Evolutionary conservation across 35 echinoderm and acorn worm species (phyloP), one percentile per base, ranked within the genome.

Genomic region (Heliocidaris tuberculata): DNA sequence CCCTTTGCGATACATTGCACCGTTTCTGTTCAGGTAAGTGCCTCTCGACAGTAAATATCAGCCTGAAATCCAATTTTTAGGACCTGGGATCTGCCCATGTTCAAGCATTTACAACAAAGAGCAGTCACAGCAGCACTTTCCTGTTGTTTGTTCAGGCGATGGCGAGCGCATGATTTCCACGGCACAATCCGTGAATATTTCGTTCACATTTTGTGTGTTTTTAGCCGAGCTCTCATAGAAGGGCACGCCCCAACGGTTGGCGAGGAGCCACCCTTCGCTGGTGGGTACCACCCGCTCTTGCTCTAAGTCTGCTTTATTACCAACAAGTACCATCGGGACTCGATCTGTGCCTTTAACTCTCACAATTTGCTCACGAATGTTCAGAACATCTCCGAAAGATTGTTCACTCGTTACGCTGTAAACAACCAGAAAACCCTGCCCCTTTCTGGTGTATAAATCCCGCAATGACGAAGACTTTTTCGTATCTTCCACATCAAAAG

Each of bases 361-460:
- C 13, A 97, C 59, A 92, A 99, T 99, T 88, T 99, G 98, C 31
- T 99, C 98, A 90, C 98, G 95, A 94, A 97, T 60, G 24, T 95
- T 96, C 31, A 95, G 86, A 50, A 99, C 98, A 65, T 99, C 98
- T 49, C 96, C 90, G 42, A 97, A 97, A 88, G 95, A 97, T 92
- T 99, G 98, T 95, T 99, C 96, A 86, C 97, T 97, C 24, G 98
- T 99, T 47, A 99, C 97, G 65, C 98, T 99, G 95, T 97, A 99
- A 0, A 97, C 98, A 78, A 99, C 94, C 13, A 99, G 86, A 93
- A 99, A 99, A 29, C 98, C 98, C 86, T 99, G 98, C 85, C 98
- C 98, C 85, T 99, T 99, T 87, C 97, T 56, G 48, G 97, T 99
- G 93, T 99, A 99, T 59, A 99, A 95, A 94, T 99, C 98, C 56